phyloP scores from a whole-genome alignment of 2,797 vertebrate species.

The Acanthurus leucopareius region DNA sequence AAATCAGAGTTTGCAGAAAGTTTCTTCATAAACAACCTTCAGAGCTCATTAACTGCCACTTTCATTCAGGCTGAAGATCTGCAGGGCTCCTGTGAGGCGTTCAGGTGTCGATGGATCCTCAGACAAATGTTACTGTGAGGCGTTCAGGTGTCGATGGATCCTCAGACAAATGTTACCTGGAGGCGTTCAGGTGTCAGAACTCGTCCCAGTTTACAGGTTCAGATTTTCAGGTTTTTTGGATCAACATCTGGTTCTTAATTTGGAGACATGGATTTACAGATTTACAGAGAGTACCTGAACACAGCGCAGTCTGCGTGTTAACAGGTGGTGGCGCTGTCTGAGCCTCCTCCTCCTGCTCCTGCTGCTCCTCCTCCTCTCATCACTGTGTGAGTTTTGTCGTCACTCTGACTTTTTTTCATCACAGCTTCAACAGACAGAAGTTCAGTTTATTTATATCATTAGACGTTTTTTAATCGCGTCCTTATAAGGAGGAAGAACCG shows the following conservation, averaged over 20 bases:
- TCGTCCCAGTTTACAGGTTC: too few relatives aligned
- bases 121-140: too few relatives aligned
- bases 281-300: neutral
- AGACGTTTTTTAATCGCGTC: conserved; percentile 82
- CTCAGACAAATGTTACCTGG: too few relatives aligned
- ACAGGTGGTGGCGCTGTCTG: neutral
- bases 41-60: neutral
- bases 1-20: too few relatives aligned
- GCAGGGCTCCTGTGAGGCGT: neutral
- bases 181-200: neutral
- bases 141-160: neutral
- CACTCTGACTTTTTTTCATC: conserved; percentile 84
- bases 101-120: neutral
- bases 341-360: neutral
- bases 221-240: too few relatives aligned
- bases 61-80: neutral
- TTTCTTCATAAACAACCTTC: neutral
- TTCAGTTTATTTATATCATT: conserved; percentile 91
- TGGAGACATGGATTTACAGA: neutral
- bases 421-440: conserved; percentile 87
- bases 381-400: conserved; percentile 28
- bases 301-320: neutral
- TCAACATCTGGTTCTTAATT: neutral
- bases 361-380: neutral
- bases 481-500: neutral